A percentile compares a stretch with the other conserved stretches of the same genome.
Evolutionary conservation across 1,140 invertebrate species (phyloP).

Genomic region (Zaprionus africanus): DNA sequence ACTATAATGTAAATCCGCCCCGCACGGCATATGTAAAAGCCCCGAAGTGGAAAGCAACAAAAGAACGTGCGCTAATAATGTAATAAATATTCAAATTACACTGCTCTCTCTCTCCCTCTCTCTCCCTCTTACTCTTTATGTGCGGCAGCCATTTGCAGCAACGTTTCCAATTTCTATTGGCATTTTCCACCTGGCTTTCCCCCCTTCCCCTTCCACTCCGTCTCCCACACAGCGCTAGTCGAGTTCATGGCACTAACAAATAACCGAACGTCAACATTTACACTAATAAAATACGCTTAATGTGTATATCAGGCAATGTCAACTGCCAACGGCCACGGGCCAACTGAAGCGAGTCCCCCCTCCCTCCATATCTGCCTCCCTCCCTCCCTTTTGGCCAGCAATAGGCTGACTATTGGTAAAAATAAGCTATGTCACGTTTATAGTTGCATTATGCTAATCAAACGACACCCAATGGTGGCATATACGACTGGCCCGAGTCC

Average conservation of each 20-base stretch:
- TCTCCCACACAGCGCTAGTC: background rate
- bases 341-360: conserved; percentile 48
- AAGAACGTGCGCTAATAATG: conserved; percentile 62
- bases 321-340: conserved; percentile 24
- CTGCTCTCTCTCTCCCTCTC: conserved; percentile 22
- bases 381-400: background rate
- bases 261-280: conserved; percentile 73
- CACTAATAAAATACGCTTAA: conserved; percentile 73
- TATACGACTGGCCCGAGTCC: conserved; percentile 41
- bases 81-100: conserved; percentile 82
- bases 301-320: conserved; percentile 66
- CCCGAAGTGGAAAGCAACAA: conserved; percentile 20
- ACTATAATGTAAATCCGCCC: conserved; percentile 48
- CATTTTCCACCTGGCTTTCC: conserved; percentile 64
- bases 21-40: background rate
- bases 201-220: background rate
- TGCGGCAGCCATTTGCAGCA: conserved; percentile 11
- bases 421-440: conserved; percentile 76
- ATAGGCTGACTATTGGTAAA: conserved; percentile 50
- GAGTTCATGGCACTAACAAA: conserved; percentile 56
- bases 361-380: background rate
- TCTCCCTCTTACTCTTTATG: background rate
- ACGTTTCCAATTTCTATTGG: conserved; percentile 53
- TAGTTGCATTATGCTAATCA: conserved; percentile 83
- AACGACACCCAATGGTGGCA: conserved; percentile 81